phyloP scores from a whole-genome alignment of 2,113 vertebrate species.

The Carlito syrichta region DNA sequence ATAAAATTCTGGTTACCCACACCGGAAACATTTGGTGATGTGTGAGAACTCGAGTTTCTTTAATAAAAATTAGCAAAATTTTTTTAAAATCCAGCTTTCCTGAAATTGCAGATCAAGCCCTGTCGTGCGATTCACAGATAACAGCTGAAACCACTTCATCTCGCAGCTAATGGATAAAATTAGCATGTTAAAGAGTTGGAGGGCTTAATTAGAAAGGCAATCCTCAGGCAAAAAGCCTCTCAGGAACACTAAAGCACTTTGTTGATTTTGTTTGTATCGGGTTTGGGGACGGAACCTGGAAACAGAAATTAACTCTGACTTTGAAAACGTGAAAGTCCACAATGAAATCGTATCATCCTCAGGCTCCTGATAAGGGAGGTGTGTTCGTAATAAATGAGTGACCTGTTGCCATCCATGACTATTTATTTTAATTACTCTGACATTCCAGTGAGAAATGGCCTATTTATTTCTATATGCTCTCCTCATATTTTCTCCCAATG shows the following conservation, averaged over 20 bases:
- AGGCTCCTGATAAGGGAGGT: background rate
- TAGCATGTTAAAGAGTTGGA: constrained; percentile 59
- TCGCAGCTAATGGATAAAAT: constrained; percentile 66
- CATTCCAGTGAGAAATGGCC: background rate
- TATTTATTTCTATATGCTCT: background rate
- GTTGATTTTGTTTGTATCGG: constrained; percentile 52
- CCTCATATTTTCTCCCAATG: background rate
- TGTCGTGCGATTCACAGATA: constrained; percentile 11
- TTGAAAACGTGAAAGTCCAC: background rate
- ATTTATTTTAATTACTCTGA: background rate
- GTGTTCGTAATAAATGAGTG: background rate
- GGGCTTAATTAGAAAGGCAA: constrained; percentile 64
- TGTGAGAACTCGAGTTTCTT: background rate
- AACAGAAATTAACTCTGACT: background rate
- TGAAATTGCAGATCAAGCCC: background rate
- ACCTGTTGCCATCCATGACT: background rate
- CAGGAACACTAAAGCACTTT: constrained; percentile 29
- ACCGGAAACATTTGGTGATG: background rate
- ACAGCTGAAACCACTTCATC: constrained; percentile 68
- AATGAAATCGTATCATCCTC: background rate
- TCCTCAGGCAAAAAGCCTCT: constrained; percentile 53
- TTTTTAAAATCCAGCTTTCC: background rate
- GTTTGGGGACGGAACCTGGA: background rate
- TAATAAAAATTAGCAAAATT: background rate
- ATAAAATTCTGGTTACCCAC: background rate